phyloP scores from a whole-genome alignment of 2,797 vertebrate genomes.

The Melanogrammus aeglefinus region DNA sequence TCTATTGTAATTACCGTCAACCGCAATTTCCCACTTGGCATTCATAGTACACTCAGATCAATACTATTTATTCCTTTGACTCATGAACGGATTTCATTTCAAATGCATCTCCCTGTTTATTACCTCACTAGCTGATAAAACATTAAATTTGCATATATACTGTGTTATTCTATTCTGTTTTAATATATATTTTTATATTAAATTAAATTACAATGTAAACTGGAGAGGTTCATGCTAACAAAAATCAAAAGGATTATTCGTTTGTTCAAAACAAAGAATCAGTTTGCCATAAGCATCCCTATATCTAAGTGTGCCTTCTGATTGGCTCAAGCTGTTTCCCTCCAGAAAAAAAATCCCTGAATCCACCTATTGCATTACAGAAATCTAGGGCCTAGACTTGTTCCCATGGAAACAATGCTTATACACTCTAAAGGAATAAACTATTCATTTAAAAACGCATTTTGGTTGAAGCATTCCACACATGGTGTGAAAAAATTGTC shows the following conservation, averaged over 20 bases:
- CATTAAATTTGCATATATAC: not conserved
- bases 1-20: not conserved
- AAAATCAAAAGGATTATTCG: conserved; percentile 8
- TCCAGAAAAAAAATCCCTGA: conserved; percentile 38
- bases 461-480: not conserved
- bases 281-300: conserved; percentile 39
- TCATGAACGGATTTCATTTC: not conserved
- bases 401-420: conserved; percentile 49
- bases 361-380: conserved; percentile 33
- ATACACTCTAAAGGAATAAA: not conserved
- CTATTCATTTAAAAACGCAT: not conserved
- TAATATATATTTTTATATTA: not conserved
- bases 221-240: conserved; percentile 25
- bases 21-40: not conserved
- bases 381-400: conserved; percentile 11
- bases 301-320: conserved; percentile 18
- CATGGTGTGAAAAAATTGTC: not conserved
- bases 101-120: not conserved
- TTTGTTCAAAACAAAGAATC: conserved; percentile 33
- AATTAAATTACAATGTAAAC: conserved; percentile 10
- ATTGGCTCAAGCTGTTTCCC: conserved; percentile 42
- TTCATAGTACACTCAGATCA: not conserved
- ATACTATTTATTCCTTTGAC: not conserved
- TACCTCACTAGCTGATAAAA: not conserved
- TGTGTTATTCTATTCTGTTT: not conserved